Conservation (phyloP, 2,113 vertebrate species). For the Bubalus kerabau region DNA sequence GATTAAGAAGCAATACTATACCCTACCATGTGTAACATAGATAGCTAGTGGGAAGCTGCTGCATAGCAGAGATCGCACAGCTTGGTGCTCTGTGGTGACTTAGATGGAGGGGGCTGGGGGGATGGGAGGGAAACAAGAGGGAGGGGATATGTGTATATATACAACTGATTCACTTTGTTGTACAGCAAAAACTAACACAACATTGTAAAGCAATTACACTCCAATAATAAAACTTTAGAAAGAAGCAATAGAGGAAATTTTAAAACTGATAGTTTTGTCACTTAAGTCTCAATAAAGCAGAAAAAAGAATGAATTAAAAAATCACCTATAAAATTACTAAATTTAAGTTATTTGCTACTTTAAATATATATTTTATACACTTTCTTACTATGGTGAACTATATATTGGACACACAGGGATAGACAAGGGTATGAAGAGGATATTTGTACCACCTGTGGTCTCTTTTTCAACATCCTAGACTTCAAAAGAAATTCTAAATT, state of each 20-base stretch:
- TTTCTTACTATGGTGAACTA: background rate
- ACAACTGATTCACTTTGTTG: background rate
- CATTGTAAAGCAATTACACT: background rate
- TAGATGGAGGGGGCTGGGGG: background rate
- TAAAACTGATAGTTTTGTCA: background rate
- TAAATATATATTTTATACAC: background rate
- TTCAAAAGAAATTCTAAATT: constrained; percentile 6
- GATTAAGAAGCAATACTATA: background rate
- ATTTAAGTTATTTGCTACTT: background rate
- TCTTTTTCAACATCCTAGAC: background rate
- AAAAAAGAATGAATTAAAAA: background rate
- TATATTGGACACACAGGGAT: background rate
- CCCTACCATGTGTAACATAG: background rate
- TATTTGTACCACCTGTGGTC: background rate
- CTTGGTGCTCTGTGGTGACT: background rate
- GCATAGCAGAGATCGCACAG: background rate
- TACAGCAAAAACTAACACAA: background rate
- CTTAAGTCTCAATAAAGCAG: background rate
- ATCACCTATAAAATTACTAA: background rate
- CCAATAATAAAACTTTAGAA: background rate
- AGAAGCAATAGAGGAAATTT: background rate
- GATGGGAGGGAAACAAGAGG: background rate
- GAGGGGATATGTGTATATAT: background rate
- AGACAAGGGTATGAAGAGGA: background rate
- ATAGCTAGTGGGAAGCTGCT: background rate